Evolutionary conservation across 2,113 vertebrate genomes (phyloP).

Genomic region (Gymnarchus niloticus): DNA sequence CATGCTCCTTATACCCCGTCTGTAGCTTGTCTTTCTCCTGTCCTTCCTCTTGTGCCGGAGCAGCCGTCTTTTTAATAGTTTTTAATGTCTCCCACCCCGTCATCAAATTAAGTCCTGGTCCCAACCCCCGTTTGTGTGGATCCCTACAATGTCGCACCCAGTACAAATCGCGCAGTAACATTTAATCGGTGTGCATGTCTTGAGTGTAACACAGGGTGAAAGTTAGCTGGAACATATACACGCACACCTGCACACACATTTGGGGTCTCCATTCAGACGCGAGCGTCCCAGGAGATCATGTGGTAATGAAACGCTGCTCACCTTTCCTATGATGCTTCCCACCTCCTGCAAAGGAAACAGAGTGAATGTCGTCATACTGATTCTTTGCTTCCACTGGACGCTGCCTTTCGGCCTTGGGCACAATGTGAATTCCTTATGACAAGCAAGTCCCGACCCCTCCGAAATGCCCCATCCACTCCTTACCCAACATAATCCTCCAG

Average conservation of each 20-base stretch:
- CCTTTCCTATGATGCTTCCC: conserved; percentile 69
- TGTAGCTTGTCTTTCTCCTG: neutral
- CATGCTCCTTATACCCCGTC: neutral
- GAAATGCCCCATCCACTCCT: too few relatives aligned
- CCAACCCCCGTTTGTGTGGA: too few relatives aligned
- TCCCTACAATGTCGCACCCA: too few relatives aligned
- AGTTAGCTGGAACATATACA: too few relatives aligned
- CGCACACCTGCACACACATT: too few relatives aligned
- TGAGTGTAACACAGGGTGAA: neutral
- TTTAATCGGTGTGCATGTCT: neutral
- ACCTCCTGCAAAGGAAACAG: conserved; percentile 58
- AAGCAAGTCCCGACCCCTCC: too few relatives aligned
- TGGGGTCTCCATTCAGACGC: neutral
- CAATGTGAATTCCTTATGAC: neutral
- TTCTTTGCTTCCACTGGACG: neutral
- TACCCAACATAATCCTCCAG: too few relatives aligned
- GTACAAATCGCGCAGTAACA: neutral
- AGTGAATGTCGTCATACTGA: conserved; percentile 35
- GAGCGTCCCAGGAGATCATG: neutral
- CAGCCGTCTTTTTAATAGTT: too few relatives aligned
- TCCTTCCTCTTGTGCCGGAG: too few relatives aligned
- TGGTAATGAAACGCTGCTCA: conserved; percentile 40
- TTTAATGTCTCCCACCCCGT: too few relatives aligned
- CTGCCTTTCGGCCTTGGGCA: conserved; percentile 17
- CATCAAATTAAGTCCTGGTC: too few relatives aligned